A percentile compares a stretch with the other conserved stretches of the same genome.
Conservation (phyloP, 2,888 invertebrate genomes). For the Drosophila maculinotata region DNA sequence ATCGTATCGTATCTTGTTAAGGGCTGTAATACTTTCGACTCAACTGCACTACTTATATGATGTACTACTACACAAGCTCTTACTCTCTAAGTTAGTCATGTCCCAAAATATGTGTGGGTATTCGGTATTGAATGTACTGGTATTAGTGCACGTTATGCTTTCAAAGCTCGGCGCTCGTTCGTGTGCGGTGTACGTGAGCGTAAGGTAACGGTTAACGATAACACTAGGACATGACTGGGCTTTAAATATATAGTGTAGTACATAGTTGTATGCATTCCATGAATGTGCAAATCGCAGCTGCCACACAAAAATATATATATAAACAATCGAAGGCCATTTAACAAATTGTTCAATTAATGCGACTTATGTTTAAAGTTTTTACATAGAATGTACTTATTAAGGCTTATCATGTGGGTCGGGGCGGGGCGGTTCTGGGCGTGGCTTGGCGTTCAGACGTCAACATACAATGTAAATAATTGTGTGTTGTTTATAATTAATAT, state of each 20-base stretch:
- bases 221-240: slow-evolving; percentile 40
- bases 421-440: slow-evolving; percentile 32
- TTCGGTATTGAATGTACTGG: slow-evolving; percentile 28
- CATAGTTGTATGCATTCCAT: slow-evolving; percentile 44
- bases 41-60: slow-evolving; percentile 43
- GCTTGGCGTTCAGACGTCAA: slow-evolving; percentile 29
- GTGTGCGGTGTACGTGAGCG: slow-evolving; percentile 13
- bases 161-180: slow-evolving; percentile 35
- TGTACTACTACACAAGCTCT: slow-evolving; percentile 38
- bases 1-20: slow-evolving; percentile 28
- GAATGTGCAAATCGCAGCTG: slow-evolving; percentile 42
- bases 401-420: slow-evolving; percentile 44
- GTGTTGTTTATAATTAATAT: slow-evolving; percentile 43
- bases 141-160: slow-evolving; percentile 19
- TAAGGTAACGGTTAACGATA: neutral
- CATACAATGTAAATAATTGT: slow-evolving; percentile 41
- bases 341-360: slow-evolving; percentile 20
- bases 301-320: slow-evolving; percentile 6
- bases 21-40: slow-evolving; percentile 66
- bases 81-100: slow-evolving; percentile 47
- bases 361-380: slow-evolving; percentile 48
- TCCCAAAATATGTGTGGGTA: slow-evolving; percentile 12
- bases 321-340: slow-evolving; percentile 24
- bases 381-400: slow-evolving; percentile 49
- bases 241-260: slow-evolving; percentile 25